Evolutionary conservation across 1,140 invertebrate genomes (phyloP), one percentile per base, ranked within the genome.

Genomic region (Mycetomoellerius zeteki): DNA sequence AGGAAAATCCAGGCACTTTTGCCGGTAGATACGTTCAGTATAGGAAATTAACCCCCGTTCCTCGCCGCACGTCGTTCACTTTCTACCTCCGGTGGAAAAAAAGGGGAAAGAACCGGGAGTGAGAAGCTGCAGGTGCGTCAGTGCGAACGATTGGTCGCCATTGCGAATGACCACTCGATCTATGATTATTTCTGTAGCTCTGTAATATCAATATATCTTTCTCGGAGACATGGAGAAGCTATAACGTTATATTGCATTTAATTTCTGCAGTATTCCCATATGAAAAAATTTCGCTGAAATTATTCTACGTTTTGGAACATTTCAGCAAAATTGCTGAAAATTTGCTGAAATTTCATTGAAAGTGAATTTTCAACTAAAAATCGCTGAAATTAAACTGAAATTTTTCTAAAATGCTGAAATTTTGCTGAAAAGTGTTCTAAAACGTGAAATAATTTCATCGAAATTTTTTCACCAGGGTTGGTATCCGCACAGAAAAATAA

Each of bases 31-130:
- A 77, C 27, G 58, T 77, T 60, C 58, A 65, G 37, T 67, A 85
- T 78, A 76, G 73, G 72, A 84, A 84, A 78, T 85, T 78, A 77
- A 77, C 73, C 47, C 30, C 21, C 33, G 19, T 19, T n/a, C 80
- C 1, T 4, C 43, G 21, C n/a, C 33, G 27, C 43, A 24, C 71
- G 52, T 78, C 52, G 24, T 60, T 1, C 12, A 47, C 54, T 62
- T 62, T 47, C 14, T 60, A 71, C 50, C 14, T 43, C 8, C n/a
- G 12, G 14, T 19, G 14, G 16, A 73, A 37, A 37, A 47, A 50
- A 72, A 16, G 7, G 5, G 14, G 10, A 19, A 50, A 30, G 16
- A 33, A n/a, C 0, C 19, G 12, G 19, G 33, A 24, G 24, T 37
- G 62, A 67, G 27, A 52, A 21, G 33, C 14, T 60, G 54, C 80